Evolutionary conservation across 2,888 invertebrate species (phyloP), one percentile per base, ranked within the genome.

Genomic region (Rotaria socialis): DNA sequence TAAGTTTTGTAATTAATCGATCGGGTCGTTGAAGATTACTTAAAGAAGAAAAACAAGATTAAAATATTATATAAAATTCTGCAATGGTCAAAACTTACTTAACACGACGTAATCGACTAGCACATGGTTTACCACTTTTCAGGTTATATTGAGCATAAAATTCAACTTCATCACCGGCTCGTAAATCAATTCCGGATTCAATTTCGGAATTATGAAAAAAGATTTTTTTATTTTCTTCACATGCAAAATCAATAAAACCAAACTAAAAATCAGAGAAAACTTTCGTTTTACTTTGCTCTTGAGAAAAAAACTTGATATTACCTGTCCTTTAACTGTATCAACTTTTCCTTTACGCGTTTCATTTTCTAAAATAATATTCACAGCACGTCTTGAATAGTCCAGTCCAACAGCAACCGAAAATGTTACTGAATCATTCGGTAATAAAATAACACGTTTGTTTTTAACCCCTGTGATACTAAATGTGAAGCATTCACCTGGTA

Each of bases 271-370:
- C 6, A 58, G 24, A 24, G 7, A 58, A 24, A 8, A 58, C 7
- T 58, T 24, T 24, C n/a, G 24, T 35, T 35, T 35, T 35, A 35
- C 24, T n/a, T 24, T n/a, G n/a, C 24, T 2, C 58, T 8, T 3
- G n/a, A 58, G n/a, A 58, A 58, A 58, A n/a, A 58, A 58, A 47
- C 8, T 8, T 16, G 3, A 58, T 27, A 14, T 80, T 47, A 80
- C 80, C n/a, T 86, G 86, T n/a, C 85, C 86, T 86, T 86, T 86
- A 60, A 86, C 67, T 47, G 85, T 86, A 43, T 86, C 86, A 52
- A 86, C 58, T 86, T 85, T 86, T 75, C 86, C 86, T 86, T 86
- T 86, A 50, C 85, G 85, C 7, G n/a, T 19, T 80, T 80, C 80
- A 80, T 80, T 80, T 47, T 80, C 56, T n/a, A 85, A 43, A 41